Base-by-base conservation (phyloP, 2,113 vertebrate genomes). In the Macroglossus sobrinus region DNA sequence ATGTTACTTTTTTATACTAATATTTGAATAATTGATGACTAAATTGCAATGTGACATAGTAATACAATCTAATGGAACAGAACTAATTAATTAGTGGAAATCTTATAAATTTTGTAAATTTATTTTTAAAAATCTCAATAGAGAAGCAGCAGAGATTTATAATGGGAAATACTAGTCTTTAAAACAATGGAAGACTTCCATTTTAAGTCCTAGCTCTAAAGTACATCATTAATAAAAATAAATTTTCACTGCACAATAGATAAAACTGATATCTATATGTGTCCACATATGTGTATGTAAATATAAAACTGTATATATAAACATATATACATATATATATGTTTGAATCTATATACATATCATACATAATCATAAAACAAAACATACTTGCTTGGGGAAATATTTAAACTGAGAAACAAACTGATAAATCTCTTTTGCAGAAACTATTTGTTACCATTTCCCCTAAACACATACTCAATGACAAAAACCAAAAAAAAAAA, bases 321-420 rank as follows among this genome's bases (percentile, higher is more conserved):
- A 76, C 59, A 18, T 64, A 59, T n/a, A n/a, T n/a, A n/a, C n/a
- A n/a, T n/a, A n/a, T n/a, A n/a, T n/a, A n/a, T n/a, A n/a, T n/a
- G n/a, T 43, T 30, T 95, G n/a, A 18, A 84, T 50, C 33, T 79
- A 47, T 15, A 61, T 38, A 21, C 40, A 40, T 2, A 19, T 2
- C 6, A 53, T 50, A 75, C 8, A 76, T 45, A 85, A 66, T 76
- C 30, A 95, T 55, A 88, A 97, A 94, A 95, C 68, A 88, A 97
- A 94, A 69, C 28, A 94, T 47, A 90, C 26, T 86, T 79, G 50
- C 76, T 91, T 94, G 35, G 57, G 35, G 74, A 94, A 91, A 94
- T 96, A 94, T 68, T 97, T 79, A 95, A 97, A 94, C 91, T 69
- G 95, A 71, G 76, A 57, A 4, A 89, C 45, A 95, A 95, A 92